Evolutionary conservation across 2,888 invertebrate genomes (phyloP).

Genomic region (Lycaena phlaeas): DNA sequence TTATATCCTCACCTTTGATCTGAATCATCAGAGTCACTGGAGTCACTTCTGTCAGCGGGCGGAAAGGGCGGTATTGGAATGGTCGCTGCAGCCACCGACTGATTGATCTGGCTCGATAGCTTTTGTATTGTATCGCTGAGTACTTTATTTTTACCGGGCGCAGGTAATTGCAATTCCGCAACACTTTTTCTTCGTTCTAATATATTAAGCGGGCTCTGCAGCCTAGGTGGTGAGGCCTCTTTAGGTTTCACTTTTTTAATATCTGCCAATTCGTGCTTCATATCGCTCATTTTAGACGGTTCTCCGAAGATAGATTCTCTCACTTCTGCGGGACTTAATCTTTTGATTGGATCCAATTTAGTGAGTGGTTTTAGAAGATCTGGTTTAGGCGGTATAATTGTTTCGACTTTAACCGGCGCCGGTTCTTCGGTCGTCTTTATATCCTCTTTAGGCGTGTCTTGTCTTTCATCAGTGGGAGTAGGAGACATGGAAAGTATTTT

Average conservation of each 20-base stretch:
- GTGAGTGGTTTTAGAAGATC: conserved; percentile 31
- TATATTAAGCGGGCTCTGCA: conserved; percentile 52
- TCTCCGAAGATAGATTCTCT: conserved; percentile 54
- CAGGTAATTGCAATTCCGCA: conserved; percentile 46
- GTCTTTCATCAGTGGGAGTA: conserved; percentile 43
- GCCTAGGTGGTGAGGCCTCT: conserved; percentile 41
- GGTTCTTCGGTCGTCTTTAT: conserved; percentile 23
- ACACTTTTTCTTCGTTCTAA: conserved; percentile 57
- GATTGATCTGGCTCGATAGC: conserved; percentile 67
- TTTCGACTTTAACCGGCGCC: conserved; percentile 27
- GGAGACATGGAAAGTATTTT: conserved; percentile 66
- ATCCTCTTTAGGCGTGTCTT: conserved; percentile 46
- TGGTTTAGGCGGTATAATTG: conserved; percentile 32
- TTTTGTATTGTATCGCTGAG: conserved; percentile 77
- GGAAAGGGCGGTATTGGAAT: conserved; percentile 48
- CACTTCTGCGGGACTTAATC: conserved; percentile 33
- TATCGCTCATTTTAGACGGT: conserved; percentile 45
- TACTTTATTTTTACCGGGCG: conserved; percentile 69
- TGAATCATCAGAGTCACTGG: conserved; percentile 62
- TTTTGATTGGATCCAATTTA: conserved; percentile 39
- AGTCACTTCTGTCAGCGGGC: conserved; percentile 52
- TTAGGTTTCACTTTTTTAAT: conserved; percentile 48
- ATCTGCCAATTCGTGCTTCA: conserved; percentile 43
- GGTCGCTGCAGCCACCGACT: conserved; percentile 43
- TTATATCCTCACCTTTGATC: conserved; percentile 46